phyloP scores from a whole-genome alignment of 2,797 vertebrate genomes.

The Alexandromys oeconomus region DNA sequence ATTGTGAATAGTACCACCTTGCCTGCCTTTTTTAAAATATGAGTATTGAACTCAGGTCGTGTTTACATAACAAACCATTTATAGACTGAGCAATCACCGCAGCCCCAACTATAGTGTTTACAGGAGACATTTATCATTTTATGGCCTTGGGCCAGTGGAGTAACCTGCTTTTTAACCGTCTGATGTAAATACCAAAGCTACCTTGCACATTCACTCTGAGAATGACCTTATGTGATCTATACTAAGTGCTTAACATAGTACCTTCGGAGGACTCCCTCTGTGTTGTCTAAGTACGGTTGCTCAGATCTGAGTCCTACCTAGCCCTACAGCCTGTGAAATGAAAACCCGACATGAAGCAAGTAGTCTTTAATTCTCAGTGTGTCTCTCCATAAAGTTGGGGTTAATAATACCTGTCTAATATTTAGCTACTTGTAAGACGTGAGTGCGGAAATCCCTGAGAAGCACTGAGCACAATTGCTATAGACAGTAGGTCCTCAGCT shows the following conservation, averaged over 20 bases:
- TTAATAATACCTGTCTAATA: not conserved
- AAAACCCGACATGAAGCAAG: not conserved
- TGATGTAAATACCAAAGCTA: not conserved
- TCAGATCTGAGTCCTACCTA: not conserved
- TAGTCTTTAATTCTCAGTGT: not conserved
- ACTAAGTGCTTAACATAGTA: not conserved
- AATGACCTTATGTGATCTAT: not conserved
- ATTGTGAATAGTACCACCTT: not conserved
- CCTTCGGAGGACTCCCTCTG: not conserved
- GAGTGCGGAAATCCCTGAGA: not conserved
- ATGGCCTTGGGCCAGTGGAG: not conserved
- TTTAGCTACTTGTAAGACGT: not conserved
- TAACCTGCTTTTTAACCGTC: not conserved
- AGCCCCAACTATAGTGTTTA: not conserved
- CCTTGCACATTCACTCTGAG: not conserved
- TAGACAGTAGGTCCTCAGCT: not conserved
- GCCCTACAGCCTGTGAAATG: not conserved
- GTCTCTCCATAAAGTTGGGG: not conserved
- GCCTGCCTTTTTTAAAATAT: not conserved
- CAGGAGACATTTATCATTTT: not conserved
- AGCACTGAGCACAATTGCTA: not conserved
- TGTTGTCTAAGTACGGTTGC: not conserved
- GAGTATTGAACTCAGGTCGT: not conserved
- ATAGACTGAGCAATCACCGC: not conserved
- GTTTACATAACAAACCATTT: not conserved